Evolutionary conservation across 1,140 invertebrate genomes (phyloP), one percentile per base, ranked within the genome.

Genomic region (Macrocentrus cingulum): DNA sequence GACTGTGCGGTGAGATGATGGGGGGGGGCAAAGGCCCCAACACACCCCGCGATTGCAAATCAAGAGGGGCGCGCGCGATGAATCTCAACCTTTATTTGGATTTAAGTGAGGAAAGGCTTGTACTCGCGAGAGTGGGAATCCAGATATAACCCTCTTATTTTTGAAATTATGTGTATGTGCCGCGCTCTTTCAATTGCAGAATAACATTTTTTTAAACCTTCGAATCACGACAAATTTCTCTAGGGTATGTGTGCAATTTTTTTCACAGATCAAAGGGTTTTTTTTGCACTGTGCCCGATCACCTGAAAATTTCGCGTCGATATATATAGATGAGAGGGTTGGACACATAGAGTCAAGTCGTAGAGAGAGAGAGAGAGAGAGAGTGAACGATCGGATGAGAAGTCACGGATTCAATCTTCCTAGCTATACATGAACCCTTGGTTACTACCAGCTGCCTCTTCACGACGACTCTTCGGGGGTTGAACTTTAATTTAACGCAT

Each of bases 401-500:
- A 57, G 55, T 57, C 58, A 60, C 52, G 58, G 58, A 55, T 60
- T 60, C 58, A 60, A 60, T 60, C 58, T 59, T 36, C 32, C 20
- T 41, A 23, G 29, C 15, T 36, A 51, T 48, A 45, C 16, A 34
- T 19, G 18, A 45, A 44, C 51, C 45, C 23, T 34, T 45, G 37
- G 45, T 55, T 55, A 53, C n/a, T n/a, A n/a, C n/a, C 42, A 36
- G 36, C 46, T 55, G 34, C 20, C 58, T 60, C n/a, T n/a, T n/a
- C n/a, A n/a, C n/a, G n/a, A n/a, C 9, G 25, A 29, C 54, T 16
- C 58, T 55, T 55, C 52, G 42, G 64, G 64, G 68, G 56, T 76
- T 70, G 66, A 72, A 74, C 66, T 74, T 74, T 75, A 78, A 79
- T 79, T 78, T 78, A 79, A 79, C 77, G 77, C 75, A 77, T 78